Conservation (phyloP, 2,888 invertebrate genomes). For the Stenurella melanura region DNA sequence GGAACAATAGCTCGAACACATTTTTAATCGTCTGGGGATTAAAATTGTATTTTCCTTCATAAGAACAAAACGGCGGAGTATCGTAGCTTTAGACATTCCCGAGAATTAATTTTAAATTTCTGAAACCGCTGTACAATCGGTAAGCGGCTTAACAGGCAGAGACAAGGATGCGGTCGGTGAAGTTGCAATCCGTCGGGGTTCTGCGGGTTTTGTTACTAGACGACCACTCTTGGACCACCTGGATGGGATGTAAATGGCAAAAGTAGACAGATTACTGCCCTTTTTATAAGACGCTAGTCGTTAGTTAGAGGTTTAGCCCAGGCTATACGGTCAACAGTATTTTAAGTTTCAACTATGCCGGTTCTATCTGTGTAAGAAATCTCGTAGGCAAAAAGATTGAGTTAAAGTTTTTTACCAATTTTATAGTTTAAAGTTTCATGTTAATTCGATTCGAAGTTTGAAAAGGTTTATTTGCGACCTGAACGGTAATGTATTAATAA, state of each 20-base stretch:
- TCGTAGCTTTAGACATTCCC: slow-evolving; percentile 21
- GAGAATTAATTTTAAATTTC: slow-evolving; percentile 35
- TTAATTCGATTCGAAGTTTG: slow-evolving; percentile 1
- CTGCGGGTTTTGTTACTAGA: slow-evolving; percentile 16
- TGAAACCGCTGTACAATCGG: slow-evolving; percentile 17
- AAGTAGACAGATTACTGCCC: slow-evolving; percentile 29
- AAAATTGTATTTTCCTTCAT: slow-evolving; percentile 7
- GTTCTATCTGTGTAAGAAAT: background rate
- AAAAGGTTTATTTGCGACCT: background rate
- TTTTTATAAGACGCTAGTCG: slow-evolving; percentile 26
- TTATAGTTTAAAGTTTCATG: background rate
- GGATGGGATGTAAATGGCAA: slow-evolving; percentile 25
- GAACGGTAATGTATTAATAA: no score
- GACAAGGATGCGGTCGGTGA: slow-evolving; percentile 24
- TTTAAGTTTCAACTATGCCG: background rate
- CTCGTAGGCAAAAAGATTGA: background rate
- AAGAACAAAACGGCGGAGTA: slow-evolving; percentile 8
- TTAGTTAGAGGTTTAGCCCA: slow-evolving; percentile 1
- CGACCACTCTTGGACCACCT: slow-evolving; percentile 19
- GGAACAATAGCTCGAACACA: slow-evolving; percentile 30
- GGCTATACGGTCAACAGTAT: background rate
- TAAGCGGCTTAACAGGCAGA: slow-evolving; percentile 34
- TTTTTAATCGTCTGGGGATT: slow-evolving; percentile 37
- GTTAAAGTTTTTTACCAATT: background rate
- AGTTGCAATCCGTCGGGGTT: slow-evolving; percentile 19